phyloP scores from a whole-genome alignment of 2,113 vertebrate species.

The Corynorhinus townsendii region DNA sequence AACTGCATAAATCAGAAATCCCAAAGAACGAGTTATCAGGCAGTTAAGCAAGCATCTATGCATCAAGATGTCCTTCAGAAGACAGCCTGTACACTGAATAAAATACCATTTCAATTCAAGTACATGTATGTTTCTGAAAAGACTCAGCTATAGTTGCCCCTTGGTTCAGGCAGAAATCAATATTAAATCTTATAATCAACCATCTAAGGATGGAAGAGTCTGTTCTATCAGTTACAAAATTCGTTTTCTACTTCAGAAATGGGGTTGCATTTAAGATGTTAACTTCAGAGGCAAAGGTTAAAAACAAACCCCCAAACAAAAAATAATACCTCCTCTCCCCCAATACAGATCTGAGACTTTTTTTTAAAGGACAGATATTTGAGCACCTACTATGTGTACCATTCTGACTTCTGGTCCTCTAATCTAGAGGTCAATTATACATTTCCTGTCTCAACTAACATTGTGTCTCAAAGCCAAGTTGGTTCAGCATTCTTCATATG shows the following conservation, averaged over 20 bases:
- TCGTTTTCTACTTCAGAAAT: conserved; percentile 37
- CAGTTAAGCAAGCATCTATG: not conserved
- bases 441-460: not conserved
- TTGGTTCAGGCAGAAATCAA: not conserved
- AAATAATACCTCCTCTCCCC: not conserved
- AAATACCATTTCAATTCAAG: not conserved
- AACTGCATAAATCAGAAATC: not conserved
- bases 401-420: not conserved
- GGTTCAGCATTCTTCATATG: not conserved
- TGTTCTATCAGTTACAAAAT: not conserved
- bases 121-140: not conserved
- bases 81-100: not conserved
- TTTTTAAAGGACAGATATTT: not conserved
- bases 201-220: not conserved
- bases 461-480: not conserved
- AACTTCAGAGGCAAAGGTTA: not conserved
- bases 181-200: not conserved
- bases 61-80: not conserved
- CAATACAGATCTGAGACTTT: not conserved
- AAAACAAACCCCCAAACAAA: not conserved
- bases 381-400: not conserved
- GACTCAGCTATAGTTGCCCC: not conserved
- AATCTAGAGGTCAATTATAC: not conserved
- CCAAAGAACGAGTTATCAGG: not conserved
- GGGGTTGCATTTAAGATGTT: not conserved